Percentiles rank a stretch among this genome's conserved stretches.
These are phyloP conservation scores for Agapostemon virescens DNA, from an alignment of 2,888 invertebrate genomes.

Conservation along the genomic window DNA sequence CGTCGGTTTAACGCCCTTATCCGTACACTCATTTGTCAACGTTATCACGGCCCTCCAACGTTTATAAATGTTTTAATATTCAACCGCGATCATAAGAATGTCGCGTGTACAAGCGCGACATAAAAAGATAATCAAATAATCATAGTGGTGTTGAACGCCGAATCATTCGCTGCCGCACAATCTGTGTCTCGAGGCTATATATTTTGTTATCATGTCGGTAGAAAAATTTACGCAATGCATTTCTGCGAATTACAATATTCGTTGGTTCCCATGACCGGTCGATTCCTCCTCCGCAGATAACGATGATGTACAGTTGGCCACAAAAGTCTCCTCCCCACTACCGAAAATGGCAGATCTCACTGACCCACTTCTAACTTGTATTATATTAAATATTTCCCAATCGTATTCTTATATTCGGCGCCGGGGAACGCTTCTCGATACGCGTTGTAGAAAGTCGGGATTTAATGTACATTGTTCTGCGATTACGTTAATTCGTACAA, in stretches of 20 bases:
- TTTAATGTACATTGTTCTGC: background rate
- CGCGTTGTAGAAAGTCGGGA: background rate
- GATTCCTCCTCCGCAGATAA: background rate
- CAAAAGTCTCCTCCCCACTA: background rate
- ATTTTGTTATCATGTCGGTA: slow-evolving; percentile 10
- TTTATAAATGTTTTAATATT: slow-evolving; percentile 34
- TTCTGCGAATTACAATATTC: slow-evolving; percentile 19
- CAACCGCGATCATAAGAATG: background rate
- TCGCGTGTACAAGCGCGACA: slow-evolving; percentile 8
- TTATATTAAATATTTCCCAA: slow-evolving; percentile 9
- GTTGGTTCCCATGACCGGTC: background rate
- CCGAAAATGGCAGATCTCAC: background rate
- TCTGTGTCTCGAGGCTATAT: slow-evolving; percentile 5
- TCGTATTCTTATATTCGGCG: background rate
- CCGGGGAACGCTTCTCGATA: background rate
- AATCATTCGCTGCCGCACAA: background rate
- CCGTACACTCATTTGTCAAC: background rate
- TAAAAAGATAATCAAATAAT: slow-evolving; percentile 39
- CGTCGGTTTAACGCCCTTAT: background rate
- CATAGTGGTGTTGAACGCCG: background rate
- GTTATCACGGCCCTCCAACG: slow-evolving; percentile 25
- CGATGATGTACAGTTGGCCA: background rate
- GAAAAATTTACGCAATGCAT: slow-evolving; percentile 26
- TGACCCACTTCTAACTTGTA: slow-evolving; percentile 6
- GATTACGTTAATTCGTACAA: too few species aligned